Evolutionary conservation across 53 echinoderm and acorn worm genomes (phyloP).

Genomic region (Stichopus horrens): DNA sequence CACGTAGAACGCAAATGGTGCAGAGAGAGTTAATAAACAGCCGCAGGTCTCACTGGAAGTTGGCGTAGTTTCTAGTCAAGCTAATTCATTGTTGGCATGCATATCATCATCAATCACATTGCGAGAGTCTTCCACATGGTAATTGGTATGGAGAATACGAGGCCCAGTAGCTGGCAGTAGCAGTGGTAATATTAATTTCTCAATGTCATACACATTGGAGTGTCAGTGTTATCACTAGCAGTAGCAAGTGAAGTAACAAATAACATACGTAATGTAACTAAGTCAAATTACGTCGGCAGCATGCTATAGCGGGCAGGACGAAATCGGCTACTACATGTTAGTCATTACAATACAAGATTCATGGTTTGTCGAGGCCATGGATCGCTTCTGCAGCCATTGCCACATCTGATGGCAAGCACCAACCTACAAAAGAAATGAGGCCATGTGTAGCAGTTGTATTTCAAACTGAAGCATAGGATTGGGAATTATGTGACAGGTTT

Average conservation of each 20-base stretch:
- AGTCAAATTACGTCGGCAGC: not conserved
- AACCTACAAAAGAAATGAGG: not conserved
- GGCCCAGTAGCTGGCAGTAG: not conserved
- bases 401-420: not conserved
- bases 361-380: not conserved
- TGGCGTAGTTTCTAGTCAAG: not conserved
- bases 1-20: not conserved
- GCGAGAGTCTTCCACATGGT: not conserved
- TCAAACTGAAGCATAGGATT: not conserved
- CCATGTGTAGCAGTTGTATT: not conserved
- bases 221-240: not conserved
- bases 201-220: not conserved
- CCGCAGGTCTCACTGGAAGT: not conserved
- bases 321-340: no score
- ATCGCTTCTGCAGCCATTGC: not conserved
- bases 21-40: not conserved
- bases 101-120: not conserved
- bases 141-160: not conserved
- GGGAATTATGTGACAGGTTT: not conserved
- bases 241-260: not conserved
- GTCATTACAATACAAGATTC: no score
- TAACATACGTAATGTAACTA: not conserved
- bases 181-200: not conserved
- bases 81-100: not conserved
- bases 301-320: not conserved